These are phyloP conservation scores for Sebastes alutus DNA, from an alignment of 2,797 vertebrate genomes.

Conservation along the genomic window DNA sequence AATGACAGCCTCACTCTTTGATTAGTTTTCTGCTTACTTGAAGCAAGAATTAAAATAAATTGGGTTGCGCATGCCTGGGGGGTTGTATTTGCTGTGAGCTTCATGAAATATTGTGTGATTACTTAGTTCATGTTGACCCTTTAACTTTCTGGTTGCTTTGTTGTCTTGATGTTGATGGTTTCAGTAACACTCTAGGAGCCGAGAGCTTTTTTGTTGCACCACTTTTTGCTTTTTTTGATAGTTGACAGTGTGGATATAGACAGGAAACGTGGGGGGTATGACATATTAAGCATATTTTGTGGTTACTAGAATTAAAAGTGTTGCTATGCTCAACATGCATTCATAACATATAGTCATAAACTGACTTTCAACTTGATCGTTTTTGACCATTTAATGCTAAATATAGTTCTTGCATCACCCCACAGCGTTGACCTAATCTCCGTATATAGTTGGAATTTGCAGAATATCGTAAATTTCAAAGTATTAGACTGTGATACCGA, in stretches of 20 bases:
- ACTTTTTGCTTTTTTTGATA: neutral
- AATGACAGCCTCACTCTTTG: constrained; percentile 46
- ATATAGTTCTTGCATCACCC: neutral
- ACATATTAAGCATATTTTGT: neutral
- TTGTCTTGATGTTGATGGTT: neutral
- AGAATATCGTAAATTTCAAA: neutral
- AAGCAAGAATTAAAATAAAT: constrained; percentile 50
- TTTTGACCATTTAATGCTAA: rapidly evolving
- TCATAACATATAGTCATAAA: neutral
- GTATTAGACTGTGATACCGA: neutral
- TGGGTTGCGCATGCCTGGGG: neutral
- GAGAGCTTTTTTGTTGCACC: neutral
- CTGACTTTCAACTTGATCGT: neutral
- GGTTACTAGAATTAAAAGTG: neutral
- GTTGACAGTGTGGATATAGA: neutral
- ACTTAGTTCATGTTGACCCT: neutral
- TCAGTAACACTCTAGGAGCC: neutral
- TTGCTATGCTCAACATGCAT: neutral
- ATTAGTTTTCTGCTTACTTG: constrained; percentile 36
- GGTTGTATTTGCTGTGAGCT: constrained; percentile 23
- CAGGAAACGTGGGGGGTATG: neutral
- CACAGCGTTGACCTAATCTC: neutral
- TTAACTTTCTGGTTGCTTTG: constrained; percentile 11
- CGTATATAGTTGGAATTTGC: neutral
- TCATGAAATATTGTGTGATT: neutral